phyloP scores from a whole-genome alignment of 2,113 vertebrate genomes.

The Myiopsitta monachus region DNA sequence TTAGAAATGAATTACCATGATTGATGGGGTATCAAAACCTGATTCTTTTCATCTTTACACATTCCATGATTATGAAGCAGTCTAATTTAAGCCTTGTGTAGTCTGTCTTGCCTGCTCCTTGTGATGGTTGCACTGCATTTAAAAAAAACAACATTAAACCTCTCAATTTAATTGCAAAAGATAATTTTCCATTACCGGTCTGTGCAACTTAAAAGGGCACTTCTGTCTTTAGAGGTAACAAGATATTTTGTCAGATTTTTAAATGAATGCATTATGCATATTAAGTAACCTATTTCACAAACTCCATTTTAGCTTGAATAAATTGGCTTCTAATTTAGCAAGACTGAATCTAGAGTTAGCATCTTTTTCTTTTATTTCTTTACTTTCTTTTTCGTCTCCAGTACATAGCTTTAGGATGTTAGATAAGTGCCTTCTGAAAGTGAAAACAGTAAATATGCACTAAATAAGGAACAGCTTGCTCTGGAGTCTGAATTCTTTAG shows the following conservation, averaged over 20 bases:
- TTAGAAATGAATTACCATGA: conserved; percentile 60
- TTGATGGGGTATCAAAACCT: conserved; percentile 61
- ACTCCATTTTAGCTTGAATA: conserved; percentile 48
- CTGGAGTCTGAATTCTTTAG: conserved; percentile 80
- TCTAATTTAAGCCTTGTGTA: conserved; percentile 62
- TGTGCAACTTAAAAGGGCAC: conserved; percentile 52
- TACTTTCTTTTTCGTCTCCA: background rate
- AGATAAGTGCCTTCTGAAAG: conserved; percentile 67
- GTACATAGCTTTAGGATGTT: conserved; percentile 51
- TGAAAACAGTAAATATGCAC: conserved; percentile 65
- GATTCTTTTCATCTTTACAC: conserved; percentile 63
- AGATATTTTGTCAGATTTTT: conserved; percentile 57
- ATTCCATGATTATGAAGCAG: conserved; percentile 62
- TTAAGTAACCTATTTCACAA: conserved; percentile 51
- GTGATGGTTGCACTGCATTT: conserved; percentile 32
- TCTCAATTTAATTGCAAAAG: conserved; percentile 40
- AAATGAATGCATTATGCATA: conserved; percentile 51
- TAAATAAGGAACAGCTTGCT: conserved; percentile 76
- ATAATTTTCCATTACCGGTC: conserved; percentile 44
- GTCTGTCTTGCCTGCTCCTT: conserved; percentile 57
- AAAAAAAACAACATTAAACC: background rate
- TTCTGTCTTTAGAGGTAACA: conserved; percentile 48
- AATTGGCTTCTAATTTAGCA: conserved; percentile 49
- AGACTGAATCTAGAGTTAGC: conserved; percentile 37
- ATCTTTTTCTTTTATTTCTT: conserved; percentile 51